Conservation (phyloP, 2,888 invertebrate genomes). For the Nomada flava region DNA sequence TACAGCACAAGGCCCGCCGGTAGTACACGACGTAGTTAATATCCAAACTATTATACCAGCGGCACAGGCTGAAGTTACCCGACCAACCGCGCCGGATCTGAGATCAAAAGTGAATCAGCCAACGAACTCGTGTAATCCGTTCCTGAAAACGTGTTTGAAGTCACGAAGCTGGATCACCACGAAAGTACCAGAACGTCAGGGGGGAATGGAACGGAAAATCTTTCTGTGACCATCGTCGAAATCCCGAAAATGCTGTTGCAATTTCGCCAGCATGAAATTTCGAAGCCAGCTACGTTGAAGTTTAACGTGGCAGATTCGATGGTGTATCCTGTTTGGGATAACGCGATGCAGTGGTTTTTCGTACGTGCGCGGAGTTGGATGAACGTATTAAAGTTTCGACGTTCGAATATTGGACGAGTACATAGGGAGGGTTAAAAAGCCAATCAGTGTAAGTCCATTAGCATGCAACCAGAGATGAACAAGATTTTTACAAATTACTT, state of each 20-base stretch:
- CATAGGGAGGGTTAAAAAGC: no score
- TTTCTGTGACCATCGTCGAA: constrained; percentile 51
- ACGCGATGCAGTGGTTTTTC: constrained; percentile 34
- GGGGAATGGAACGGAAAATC: neutral
- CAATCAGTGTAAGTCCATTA: no score
- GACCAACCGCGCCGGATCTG: constrained; percentile 11
- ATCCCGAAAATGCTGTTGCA: constrained; percentile 63
- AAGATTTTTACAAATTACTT: no score
- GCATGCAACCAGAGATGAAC: no score
- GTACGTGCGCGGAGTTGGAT: neutral
- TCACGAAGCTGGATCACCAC: constrained; percentile 51
- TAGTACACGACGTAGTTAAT: constrained; percentile 38
- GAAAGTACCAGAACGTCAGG: neutral
- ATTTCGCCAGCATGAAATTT: constrained; percentile 53
- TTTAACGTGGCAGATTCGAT: constrained; percentile 54
- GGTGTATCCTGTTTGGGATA: constrained; percentile 40
- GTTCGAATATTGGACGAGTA: no score
- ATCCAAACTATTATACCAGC: constrained; percentile 54
- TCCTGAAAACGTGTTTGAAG: constrained; percentile 49
- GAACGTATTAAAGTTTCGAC: constrained; percentile 14
- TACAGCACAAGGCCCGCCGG: constrained; percentile 22
- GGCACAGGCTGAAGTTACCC: constrained; percentile 36
- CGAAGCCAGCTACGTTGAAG: constrained; percentile 21
- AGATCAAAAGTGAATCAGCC: constrained; percentile 44
- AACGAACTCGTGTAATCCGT: constrained; percentile 54